phyloP scores from a whole-genome alignment of 2,113 vertebrate genomes.

The Neogobius melanostomus region DNA sequence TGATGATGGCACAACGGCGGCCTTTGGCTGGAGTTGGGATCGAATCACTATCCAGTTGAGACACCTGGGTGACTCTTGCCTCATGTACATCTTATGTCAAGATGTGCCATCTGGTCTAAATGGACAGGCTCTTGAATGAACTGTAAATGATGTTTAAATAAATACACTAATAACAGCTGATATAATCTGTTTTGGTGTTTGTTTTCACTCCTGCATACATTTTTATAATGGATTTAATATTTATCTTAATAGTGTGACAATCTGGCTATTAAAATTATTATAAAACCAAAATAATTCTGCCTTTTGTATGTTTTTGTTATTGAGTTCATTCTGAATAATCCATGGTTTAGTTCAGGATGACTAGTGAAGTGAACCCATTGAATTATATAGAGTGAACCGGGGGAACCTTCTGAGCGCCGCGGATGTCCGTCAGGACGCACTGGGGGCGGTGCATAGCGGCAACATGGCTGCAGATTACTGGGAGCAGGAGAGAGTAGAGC shows the following conservation, averaged over 20 bases:
- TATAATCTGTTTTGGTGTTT: background rate
- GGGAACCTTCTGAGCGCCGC: slow-evolving; percentile 1
- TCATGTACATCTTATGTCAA: too few relatives aligned
- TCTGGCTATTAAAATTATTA: too few relatives aligned
- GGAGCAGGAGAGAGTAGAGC: slow-evolving; percentile 44
- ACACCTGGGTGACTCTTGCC: too few relatives aligned
- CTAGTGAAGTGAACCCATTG: background rate
- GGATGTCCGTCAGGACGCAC: slow-evolving; percentile 36
- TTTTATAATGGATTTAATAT: too few relatives aligned
- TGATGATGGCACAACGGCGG: too few relatives aligned
- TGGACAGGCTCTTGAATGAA: background rate
- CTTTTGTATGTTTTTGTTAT: too few relatives aligned
- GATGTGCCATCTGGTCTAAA: too few relatives aligned
- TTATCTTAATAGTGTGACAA: too few relatives aligned
- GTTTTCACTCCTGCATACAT: background rate
- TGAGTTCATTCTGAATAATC: too few relatives aligned
- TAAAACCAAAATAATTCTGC: too few relatives aligned
- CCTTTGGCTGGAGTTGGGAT: too few relatives aligned
- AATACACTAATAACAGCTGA: background rate
- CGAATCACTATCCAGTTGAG: too few relatives aligned
- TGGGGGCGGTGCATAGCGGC: slow-evolving; percentile 32
- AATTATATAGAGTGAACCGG: background rate
- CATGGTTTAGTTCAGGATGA: background rate
- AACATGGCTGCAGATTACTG: slow-evolving; percentile 71
- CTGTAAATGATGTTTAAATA: background rate